Evolutionary conservation across 2,797 vertebrate genomes (phyloP).

Genomic region (Falco cherrug): DNA sequence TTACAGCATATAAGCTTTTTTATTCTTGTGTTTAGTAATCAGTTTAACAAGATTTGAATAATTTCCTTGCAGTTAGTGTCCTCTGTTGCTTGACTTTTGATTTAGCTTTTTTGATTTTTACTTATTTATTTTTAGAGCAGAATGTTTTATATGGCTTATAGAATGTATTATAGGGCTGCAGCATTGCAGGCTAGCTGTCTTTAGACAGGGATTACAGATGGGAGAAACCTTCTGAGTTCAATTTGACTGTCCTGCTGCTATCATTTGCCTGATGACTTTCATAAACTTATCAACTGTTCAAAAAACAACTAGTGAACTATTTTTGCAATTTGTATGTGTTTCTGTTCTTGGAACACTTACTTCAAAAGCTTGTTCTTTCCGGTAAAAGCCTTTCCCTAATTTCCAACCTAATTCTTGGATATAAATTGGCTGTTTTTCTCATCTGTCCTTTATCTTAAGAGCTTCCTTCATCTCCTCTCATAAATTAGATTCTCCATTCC

Average conservation of each 20-base stretch:
- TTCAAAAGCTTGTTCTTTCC: not conserved
- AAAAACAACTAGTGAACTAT: not conserved
- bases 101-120: not conserved
- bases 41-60: not conserved
- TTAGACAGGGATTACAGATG: not conserved
- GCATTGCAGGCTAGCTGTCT: not conserved
- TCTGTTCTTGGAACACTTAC: not conserved
- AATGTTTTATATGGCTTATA: not conserved
- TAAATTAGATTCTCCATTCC: not conserved
- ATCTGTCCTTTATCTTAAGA: not conserved
- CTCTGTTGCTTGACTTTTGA: not conserved
- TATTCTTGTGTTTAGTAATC: not conserved
- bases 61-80: not conserved
- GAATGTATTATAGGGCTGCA: not conserved
- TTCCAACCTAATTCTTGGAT: not conserved
- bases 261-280: not conserved
- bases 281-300: not conserved
- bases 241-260: not conserved
- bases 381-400: not conserved
- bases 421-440: not conserved
- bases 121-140: not conserved
- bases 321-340: not conserved
- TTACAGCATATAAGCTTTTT: not conserved
- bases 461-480: not conserved
- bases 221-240: not conserved